Conservation (phyloP, 2,113 vertebrate genomes). For the Mus pahari region DNA sequence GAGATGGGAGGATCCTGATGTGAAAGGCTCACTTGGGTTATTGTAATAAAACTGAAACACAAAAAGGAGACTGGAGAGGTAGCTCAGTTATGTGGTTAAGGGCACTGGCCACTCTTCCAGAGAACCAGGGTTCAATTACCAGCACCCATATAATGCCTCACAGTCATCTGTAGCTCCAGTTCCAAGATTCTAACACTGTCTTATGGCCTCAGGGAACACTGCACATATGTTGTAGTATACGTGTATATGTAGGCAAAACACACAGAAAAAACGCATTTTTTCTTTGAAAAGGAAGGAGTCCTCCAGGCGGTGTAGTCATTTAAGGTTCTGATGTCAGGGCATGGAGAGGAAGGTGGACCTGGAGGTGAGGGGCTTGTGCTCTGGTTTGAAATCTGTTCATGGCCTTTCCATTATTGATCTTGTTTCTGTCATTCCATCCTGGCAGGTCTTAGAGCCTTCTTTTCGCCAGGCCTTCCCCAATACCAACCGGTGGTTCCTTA, state of each 20-base stretch:
- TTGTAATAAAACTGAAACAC: not conserved
- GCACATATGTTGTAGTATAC: not conserved
- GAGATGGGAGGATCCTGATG: not conserved
- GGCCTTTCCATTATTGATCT: not conserved
- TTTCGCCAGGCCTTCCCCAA: conserved; percentile 94
- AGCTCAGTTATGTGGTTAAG: not conserved
- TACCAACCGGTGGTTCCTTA: conserved; percentile 93
- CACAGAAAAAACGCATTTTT: not conserved
- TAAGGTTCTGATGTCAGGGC: not conserved
- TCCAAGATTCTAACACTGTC: not conserved
- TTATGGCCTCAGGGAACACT: not conserved
- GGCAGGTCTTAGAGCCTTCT: conserved; percentile 92
- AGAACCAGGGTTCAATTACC: not conserved
- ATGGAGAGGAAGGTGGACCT: not conserved
- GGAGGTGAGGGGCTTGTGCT: no score
- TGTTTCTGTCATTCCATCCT: not conserved
- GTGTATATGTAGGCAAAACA: not conserved
- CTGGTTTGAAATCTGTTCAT: not conserved
- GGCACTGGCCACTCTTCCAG: not conserved
- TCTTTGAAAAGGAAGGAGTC: not conserved
- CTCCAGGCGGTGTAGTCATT: accelerated
- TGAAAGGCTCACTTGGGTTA: not conserved
- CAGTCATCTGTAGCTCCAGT: not conserved
- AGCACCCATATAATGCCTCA: not conserved
- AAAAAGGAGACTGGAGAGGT: not conserved